Percentiles rank a stretch among this genome's conserved stretches.
Conservation (phyloP, 2,113 vertebrate species). For the Thunnus thynnus region DNA sequence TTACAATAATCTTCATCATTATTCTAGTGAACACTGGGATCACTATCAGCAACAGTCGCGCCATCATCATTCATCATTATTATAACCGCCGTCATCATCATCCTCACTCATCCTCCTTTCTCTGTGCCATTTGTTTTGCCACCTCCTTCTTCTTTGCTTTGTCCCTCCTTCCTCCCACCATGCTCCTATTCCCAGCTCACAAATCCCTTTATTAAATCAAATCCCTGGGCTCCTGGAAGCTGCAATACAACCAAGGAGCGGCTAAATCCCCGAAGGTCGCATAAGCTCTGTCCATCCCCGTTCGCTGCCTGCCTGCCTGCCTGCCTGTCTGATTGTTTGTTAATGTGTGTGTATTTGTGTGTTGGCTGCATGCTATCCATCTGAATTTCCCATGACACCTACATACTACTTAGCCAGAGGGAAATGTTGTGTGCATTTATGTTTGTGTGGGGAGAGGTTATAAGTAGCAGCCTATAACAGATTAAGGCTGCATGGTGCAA, state of each 20-base stretch:
- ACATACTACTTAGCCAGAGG: slow-evolving; percentile 69
- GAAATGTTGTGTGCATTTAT: slow-evolving; percentile 61
- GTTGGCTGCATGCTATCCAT: slow-evolving; percentile 45
- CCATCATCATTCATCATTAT: slow-evolving; percentile 13
- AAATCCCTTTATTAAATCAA: slow-evolving; percentile 80
- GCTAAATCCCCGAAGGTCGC: slow-evolving; percentile 65
- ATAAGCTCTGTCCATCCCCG: slow-evolving; percentile 55
- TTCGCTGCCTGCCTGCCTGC: slow-evolving; percentile 3
- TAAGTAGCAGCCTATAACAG: slow-evolving; percentile 66
- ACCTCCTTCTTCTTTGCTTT: neutral
- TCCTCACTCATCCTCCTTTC: neutral
- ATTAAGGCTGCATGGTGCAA: slow-evolving; percentile 67
- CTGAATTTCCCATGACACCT: slow-evolving; percentile 76
- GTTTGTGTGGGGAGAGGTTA: slow-evolving; percentile 60
- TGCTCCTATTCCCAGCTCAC: slow-evolving; percentile 40
- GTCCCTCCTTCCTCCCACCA: slow-evolving; percentile 18
- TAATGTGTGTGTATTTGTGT: slow-evolving; percentile 26
- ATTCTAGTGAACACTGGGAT: slow-evolving; percentile 16
- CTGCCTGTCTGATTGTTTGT: slow-evolving; percentile 51
- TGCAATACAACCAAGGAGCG: slow-evolving; percentile 62
- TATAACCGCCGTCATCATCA: slow-evolving; percentile 8
- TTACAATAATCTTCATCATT: slow-evolving; percentile 19
- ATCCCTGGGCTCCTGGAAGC: slow-evolving; percentile 62
- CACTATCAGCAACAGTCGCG: neutral
- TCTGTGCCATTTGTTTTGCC: slow-evolving; percentile 24